Base-by-base conservation (phyloP, 1,140 invertebrate genomes). In the Zaprionus davidi region DNA sequence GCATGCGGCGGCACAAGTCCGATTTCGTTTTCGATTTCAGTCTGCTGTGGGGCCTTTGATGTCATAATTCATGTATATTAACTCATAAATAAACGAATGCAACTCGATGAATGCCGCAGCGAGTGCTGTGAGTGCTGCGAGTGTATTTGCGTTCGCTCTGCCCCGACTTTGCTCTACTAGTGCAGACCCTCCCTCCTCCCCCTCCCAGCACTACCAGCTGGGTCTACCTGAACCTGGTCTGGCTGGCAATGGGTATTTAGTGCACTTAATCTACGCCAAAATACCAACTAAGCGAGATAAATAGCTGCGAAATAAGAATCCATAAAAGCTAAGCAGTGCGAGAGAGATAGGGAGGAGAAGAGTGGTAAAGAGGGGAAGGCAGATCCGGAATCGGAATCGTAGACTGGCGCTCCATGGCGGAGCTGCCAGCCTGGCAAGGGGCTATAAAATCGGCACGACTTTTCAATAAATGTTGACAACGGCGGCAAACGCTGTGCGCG, bases 31-130 rank as follows among this genome's bases (percentile, higher is more conserved):
- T 85, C 78, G 82, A 85, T 81, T 86, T 86, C 82, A 84, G 77
- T 74, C 67, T 78, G 78, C 79, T 87, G 82, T 86, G 84, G 84
- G 78, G 83, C 83, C 85, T 90, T 90, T 90, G 85, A 90, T 91
- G 90, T 91, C 90, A 91, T 91, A 91, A 91, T 91, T 91, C 90
- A 91, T 90, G 85, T 91, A 91, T 90, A 91, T 91, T 91, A 91
- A 91, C 86, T 91, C 90, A 91, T 91, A 91, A 91, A 91, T 91
- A 91, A 91, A 74, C 80, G 78, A 90, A 82, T 82, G 82, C 86
- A 90, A 90, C 79, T 81, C 74, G 63, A 46, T 46, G 41, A 64
- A 59, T 79, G 73, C 81, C 77, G 12, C 13, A 5, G 36, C 36
- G 36, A 36, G 34, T 36, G 34, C 34, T 28, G 5, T 28, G 26